A percentile compares a stretch with the other conserved stretches of the same genome.
These are phyloP conservation scores for Lipophrys pholis DNA, from an alignment of 2,113 vertebrate genomes.

Conservation along the genomic window DNA sequence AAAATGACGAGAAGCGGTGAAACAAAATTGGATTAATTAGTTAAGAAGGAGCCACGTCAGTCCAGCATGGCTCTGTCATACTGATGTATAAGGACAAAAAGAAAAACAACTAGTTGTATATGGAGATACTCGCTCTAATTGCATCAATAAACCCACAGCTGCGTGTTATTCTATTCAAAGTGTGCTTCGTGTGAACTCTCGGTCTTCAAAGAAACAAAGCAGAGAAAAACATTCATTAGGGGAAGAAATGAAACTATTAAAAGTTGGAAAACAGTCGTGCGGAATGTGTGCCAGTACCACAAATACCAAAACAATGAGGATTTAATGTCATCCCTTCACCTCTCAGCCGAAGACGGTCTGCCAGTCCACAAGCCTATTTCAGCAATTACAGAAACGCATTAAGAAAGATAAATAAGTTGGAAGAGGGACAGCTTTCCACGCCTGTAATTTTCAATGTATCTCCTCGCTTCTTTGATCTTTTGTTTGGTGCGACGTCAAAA, in stretches of 20 bases:
- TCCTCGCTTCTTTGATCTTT: constrained; percentile 52
- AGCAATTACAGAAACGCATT: constrained; percentile 48
- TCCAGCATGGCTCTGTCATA: neutral
- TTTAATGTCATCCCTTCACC: constrained; percentile 37
- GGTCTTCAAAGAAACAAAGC: neutral
- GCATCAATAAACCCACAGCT: constrained; percentile 12
- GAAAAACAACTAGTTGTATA: neutral
- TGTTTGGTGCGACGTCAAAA: constrained; percentile 65
- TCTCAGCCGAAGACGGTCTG: constrained; percentile 18
- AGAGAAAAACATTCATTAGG: constrained; percentile 14
- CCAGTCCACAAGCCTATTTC: constrained; percentile 18
- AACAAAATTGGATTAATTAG: neutral
- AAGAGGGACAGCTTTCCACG: constrained; percentile 25
- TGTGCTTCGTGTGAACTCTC: neutral
- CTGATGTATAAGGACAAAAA: constrained; percentile 6
- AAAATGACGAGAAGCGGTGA: neutral
- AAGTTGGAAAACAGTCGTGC: constrained; percentile 9
- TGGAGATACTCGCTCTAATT: neutral
- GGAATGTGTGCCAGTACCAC: neutral
- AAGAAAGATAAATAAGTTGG: constrained; percentile 39
- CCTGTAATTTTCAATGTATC: constrained; percentile 34
- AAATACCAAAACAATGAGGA: constrained; percentile 34
- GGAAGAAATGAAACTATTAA: constrained; percentile 22
- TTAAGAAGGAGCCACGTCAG: neutral
- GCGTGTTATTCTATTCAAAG: neutral